phyloP scores from a whole-genome alignment of 2,888 invertebrate species.

The Stenoptilia bipunctidactyla region DNA sequence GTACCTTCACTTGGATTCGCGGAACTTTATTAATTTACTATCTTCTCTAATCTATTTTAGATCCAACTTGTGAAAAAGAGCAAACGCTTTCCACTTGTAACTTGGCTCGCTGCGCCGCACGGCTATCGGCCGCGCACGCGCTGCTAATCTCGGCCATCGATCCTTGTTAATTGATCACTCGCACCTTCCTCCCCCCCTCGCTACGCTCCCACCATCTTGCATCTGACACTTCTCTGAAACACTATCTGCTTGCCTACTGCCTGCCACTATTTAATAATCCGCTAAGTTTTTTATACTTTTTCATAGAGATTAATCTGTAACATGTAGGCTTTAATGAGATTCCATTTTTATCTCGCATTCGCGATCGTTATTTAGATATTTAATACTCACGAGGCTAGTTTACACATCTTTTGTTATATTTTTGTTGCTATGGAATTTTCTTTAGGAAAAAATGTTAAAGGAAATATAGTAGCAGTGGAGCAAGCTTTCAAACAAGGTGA shows the following conservation, averaged over 20 bases:
- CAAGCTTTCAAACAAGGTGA: too few species aligned
- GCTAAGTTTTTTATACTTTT: not conserved
- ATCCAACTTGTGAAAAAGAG: too few species aligned
- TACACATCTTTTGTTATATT: too few species aligned
- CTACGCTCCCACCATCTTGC: not conserved
- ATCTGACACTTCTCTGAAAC: not conserved
- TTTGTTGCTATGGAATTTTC: too few species aligned
- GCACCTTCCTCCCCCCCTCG: conserved; percentile 33
- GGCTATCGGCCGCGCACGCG: conserved; percentile 1
- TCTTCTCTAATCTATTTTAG: too few species aligned
- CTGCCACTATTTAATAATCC: conserved; percentile 1
- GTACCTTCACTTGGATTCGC: too few species aligned
- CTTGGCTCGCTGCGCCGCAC: not conserved
- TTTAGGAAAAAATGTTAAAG: too few species aligned
- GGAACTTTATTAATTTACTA: too few species aligned
- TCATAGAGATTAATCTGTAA: not conserved
- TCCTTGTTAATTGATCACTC: conserved; percentile 55
- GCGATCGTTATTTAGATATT: too few species aligned
- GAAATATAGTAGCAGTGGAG: too few species aligned
- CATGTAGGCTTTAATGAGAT: not conserved
- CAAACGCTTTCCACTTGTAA: too few species aligned
- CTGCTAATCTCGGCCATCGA: conserved; percentile 22
- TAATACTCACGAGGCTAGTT: too few species aligned
- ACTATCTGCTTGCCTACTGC: not conserved
- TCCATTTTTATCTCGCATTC: not conserved